Percentiles rank a stretch among this genome's conserved stretches.
Conservation (phyloP, 2,888 invertebrate genomes). For the Tipula unca region DNA sequence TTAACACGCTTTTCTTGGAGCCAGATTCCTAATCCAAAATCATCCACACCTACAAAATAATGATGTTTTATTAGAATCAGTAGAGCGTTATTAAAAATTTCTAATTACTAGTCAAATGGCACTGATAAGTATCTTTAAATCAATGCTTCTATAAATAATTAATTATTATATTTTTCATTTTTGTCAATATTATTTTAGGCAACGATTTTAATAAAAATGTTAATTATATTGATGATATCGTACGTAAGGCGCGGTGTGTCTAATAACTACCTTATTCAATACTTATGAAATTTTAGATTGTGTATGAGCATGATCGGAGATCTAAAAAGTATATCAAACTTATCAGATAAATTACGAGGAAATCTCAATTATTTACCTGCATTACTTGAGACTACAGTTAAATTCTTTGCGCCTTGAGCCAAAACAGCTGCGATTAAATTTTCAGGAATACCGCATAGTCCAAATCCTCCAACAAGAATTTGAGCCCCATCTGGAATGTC, state of each 20-base stretch:
- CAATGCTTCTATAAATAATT: not conserved
- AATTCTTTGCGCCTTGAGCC: conserved; percentile 60
- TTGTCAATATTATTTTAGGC: not conserved
- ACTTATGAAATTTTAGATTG: not conserved
- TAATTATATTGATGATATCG: too few species aligned
- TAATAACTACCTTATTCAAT: not conserved
- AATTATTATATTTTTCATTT: too few species aligned
- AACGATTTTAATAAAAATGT: not conserved
- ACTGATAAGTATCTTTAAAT: too few species aligned
- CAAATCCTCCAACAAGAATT: conserved; percentile 91
- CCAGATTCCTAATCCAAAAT: conserved; percentile 90
- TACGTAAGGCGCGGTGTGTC: too few species aligned
- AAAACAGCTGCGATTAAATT: conserved; percentile 84
- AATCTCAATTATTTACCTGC: conserved; percentile 49
- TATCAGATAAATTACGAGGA: not conserved
- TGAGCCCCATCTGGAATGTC: conserved; percentile 85
- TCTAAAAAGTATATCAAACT: not conserved
- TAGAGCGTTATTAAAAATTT: not conserved
- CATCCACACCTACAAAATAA: conserved; percentile 66
- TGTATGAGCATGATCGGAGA: not conserved
- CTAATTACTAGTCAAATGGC: not conserved
- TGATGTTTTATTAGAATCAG: not conserved
- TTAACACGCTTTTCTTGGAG: conserved; percentile 80
- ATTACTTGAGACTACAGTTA: conserved; percentile 94
- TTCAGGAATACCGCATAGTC: conserved; percentile 98